phyloP scores from a whole-genome alignment of 2,888 invertebrate genomes.

The Brachylomia viminalis region DNA sequence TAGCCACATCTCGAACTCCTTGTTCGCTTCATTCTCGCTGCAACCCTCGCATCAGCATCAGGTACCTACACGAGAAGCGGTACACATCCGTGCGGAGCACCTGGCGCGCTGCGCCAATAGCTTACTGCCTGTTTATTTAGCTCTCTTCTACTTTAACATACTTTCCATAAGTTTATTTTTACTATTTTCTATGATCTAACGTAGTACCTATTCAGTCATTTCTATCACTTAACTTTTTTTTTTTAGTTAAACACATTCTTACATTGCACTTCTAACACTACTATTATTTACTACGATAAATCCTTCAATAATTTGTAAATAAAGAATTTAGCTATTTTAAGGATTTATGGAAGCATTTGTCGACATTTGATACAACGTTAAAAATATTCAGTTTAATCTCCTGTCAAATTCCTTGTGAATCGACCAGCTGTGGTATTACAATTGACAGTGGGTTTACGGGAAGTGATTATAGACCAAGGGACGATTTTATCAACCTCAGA shows the following conservation, averaged over 20 bases:
- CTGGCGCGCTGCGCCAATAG: conserved; percentile 76
- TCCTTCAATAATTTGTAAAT: too few relatives aligned
- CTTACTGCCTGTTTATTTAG: conserved; percentile 55
- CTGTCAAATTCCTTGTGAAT: too few relatives aligned
- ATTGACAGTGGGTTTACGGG: too few relatives aligned
- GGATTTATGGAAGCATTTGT: not conserved
- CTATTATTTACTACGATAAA: too few relatives aligned
- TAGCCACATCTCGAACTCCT: conserved; percentile 10
- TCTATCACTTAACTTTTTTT: too few relatives aligned
- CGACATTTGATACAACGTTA: not conserved
- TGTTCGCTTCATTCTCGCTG: not conserved
- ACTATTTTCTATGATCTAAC: not conserved
- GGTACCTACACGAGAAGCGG: conserved; percentile 73
- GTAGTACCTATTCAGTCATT: not conserved
- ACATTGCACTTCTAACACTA: not conserved
- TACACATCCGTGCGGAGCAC: conserved; percentile 81
- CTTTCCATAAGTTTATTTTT: not conserved
- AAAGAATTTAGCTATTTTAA: not conserved
- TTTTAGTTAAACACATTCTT: not conserved
- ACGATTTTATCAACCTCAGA: too few relatives aligned
- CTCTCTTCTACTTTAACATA: conserved; percentile 25
- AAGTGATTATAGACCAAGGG: too few relatives aligned
- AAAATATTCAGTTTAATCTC: not conserved
- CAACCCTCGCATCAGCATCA: conserved; percentile 46
- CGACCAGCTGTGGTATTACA: too few relatives aligned